Evolutionary conservation across 30 jellyfish, hydroid and myxozoan species (phyloP), one percentile per base, ranked within the genome.

Genomic region (Pelagia noctiluca): DNA sequence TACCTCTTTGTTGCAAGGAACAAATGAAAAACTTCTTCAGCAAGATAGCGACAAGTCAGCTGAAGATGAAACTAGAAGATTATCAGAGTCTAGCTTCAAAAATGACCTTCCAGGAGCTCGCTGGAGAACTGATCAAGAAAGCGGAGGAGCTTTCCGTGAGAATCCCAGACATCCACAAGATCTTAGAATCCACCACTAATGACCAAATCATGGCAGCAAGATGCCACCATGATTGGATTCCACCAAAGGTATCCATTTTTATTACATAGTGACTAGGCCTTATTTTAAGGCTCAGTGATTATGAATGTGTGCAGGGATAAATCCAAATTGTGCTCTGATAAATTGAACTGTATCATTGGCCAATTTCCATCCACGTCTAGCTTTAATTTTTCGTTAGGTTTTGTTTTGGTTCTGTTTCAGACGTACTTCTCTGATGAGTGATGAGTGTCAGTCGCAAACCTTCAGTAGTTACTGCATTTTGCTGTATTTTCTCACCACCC

Each of bases 211-310:
- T 85, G 88, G 81, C 95, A 71, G 28, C 78, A 29, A 85, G 84
- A 31, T 85, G 95, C 53, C 95, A 85, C 47, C 18, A 73, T n/a
- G 95, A 28, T 18, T 85, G 95, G 95, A 54, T 69, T 23, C 95
- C 92, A 82, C 83, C 89, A 33, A 32, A 11, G 88, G 95, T 85
- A 54, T 10, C 74, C 24, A 30, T 2, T 22, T 35, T 1, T 2
- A 49, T 19, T 37, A 10, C 28, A 19, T 33, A 32, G 5, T 13
- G 36, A 18, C 78, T 18, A 3, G 19, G 31, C 16, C 31, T 21
- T 50, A 21, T 16, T 76, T 50, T 35, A 42, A 12, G 0, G 42
- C 26, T 73, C 0, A 25, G 49, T 48, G 3, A 3, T n/a, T n/a
- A n/a, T n/a, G n/a, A n/a, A n/a, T n/a, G n/a, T n/a, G n/a, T n/a